phyloP scores from a whole-genome alignment of 64 coral and sea anemone genomes.

The Cladopsammia gracilis region DNA sequence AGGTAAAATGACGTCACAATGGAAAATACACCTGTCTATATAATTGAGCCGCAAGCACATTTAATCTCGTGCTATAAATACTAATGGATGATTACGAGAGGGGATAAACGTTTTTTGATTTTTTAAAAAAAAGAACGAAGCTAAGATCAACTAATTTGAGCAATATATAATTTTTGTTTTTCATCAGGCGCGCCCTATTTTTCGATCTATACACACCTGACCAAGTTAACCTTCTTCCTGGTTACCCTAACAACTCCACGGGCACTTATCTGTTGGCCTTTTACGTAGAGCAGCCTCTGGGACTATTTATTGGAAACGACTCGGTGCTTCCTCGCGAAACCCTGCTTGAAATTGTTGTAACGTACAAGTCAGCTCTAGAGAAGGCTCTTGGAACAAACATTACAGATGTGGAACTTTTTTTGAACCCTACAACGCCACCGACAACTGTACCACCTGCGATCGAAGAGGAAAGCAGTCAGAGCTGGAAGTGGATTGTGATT shows the following conservation, averaged over 20 bases:
- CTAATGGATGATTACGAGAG: no score
- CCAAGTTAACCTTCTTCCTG: constrained; percentile 31
- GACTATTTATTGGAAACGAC: background rate
- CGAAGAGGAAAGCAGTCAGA: no score
- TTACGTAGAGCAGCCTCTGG: constrained; percentile 12
- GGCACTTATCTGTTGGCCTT: background rate
- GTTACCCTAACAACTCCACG: constrained; percentile 8
- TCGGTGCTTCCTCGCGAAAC: background rate
- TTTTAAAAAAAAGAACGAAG: no score
- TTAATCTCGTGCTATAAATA: no score
- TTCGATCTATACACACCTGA: background rate
- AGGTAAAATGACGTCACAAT: no score
- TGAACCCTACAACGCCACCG: background rate
- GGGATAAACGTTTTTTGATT: no score
- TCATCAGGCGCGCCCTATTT: no score
- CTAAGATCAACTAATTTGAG: no score
- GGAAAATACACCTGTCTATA: no score
- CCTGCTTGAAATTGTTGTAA: background rate
- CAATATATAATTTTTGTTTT: no score
- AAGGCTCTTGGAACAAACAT: background rate
- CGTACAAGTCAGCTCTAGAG: background rate
- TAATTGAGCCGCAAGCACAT: no score
- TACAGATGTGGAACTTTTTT: background rate
- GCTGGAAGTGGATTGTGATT: background rate
- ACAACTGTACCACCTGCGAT: background rate